phyloP scores from a whole-genome alignment of 1,140 invertebrate genomes.

The Drosophila pseudoananassae region DNA sequence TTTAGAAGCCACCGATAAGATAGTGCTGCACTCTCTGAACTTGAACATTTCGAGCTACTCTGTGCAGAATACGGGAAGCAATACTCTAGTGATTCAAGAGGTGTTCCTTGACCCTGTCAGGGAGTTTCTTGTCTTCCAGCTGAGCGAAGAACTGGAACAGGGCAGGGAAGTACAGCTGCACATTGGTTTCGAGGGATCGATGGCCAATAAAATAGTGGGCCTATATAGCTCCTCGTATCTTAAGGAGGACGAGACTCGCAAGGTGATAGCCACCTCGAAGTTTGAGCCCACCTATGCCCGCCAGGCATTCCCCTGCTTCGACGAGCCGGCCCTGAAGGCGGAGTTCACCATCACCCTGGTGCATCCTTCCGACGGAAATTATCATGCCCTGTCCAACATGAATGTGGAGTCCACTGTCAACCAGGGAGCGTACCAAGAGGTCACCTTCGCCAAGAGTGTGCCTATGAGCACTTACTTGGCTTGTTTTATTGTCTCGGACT shows the following conservation, averaged over 20 bases:
- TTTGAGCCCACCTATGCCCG: slow-evolving; percentile 97
- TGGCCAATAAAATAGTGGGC: slow-evolving; percentile 84
- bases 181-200: slow-evolving; percentile 84
- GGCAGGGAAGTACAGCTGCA: slow-evolving; percentile 27
- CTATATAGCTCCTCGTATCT: slow-evolving; percentile 84
- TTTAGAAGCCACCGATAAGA: slow-evolving; percentile 85
- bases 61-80: slow-evolving; percentile 18
- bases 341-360: slow-evolving; percentile 92
- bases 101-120: slow-evolving; percentile 47
- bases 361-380: slow-evolving; percentile 87
- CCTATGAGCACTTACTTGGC: slow-evolving; percentile 97
- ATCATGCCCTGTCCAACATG: slow-evolving; percentile 93
- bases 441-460: slow-evolving; percentile 90
- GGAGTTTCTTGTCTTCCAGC: slow-evolving; percentile 71
- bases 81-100: slow-evolving; percentile 21
- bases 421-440: slow-evolving; percentile 59
- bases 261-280: slow-evolving; percentile 93
- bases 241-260: slow-evolving; percentile 69
- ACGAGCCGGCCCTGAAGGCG: slow-evolving; percentile 97
- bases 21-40: slow-evolving; percentile 89
- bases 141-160: slow-evolving; percentile 35
- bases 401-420: slow-evolving; percentile 66
- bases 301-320: slow-evolving; percentile 97
- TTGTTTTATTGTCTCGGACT: slow-evolving; percentile 96
- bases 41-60: slow-evolving; percentile 45